A percentile compares a stretch with the other conserved stretches of the same genome.
phyloP scores from a whole-genome alignment of 2,888 invertebrate genomes.

The Hesperia comma region DNA sequence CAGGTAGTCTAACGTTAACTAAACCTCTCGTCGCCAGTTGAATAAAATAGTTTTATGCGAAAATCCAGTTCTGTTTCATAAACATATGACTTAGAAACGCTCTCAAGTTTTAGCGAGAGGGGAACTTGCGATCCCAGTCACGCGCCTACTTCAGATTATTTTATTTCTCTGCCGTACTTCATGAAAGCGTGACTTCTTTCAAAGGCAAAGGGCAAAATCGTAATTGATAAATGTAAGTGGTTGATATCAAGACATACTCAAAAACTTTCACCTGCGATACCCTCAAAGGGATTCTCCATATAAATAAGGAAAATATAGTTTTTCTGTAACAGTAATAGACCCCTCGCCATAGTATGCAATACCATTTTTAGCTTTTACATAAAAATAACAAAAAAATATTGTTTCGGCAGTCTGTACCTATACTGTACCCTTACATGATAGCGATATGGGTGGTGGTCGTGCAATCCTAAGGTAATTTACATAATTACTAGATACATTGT shows the following conservation, averaged over 20 bases:
- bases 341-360: no score
- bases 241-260: constrained; percentile 2
- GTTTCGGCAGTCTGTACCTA: no score
- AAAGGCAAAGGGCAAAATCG: not conserved
- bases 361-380: no score
- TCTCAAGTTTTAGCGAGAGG: constrained; percentile 44
- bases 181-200: constrained; percentile 26
- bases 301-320: no score
- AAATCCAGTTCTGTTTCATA: not conserved
- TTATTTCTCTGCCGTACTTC: constrained; percentile 47
- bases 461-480: no score
- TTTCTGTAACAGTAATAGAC: no score
- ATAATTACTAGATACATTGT: no score
- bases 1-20: not conserved
- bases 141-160: constrained; percentile 62
- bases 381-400: no score
- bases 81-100: constrained; percentile 30
- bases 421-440: no score
- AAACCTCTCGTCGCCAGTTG: not conserved
- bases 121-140: constrained; percentile 62
- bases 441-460: no score
- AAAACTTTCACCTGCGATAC: not conserved
- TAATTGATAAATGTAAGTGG: constrained; percentile 4
- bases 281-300: not conserved
- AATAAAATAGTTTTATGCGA: not conserved